These are phyloP conservation scores for Liopterus haemorrhoidalis DNA, from an alignment of 2,888 invertebrate species.

Conservation along the genomic window DNA sequence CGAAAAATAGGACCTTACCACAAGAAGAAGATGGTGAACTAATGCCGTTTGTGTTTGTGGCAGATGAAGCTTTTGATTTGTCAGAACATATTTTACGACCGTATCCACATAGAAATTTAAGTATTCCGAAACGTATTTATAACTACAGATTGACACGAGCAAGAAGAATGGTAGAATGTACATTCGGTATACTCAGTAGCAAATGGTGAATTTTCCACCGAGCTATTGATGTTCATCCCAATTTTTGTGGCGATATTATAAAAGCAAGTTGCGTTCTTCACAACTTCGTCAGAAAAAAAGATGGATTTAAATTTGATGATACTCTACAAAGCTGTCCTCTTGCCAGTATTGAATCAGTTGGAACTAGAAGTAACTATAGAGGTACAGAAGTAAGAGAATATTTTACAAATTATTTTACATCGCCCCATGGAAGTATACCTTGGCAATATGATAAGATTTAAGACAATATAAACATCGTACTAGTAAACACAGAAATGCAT, in stretches of 20 bases:
- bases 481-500: too few relatives aligned
- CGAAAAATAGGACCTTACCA: constrained; percentile 22
- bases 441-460: constrained; percentile 26
- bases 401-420: constrained; percentile 30
- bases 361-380: constrained; percentile 17
- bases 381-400: constrained; percentile 25
- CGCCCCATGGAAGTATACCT: constrained; percentile 26
- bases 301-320: constrained; percentile 21
- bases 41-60: constrained; percentile 24
- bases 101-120: constrained; percentile 12
- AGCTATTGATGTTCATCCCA: constrained; percentile 33
- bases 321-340: constrained; percentile 12
- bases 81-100: constrained; percentile 19
- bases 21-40: constrained; percentile 9
- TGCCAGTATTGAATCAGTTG: constrained; percentile 8
- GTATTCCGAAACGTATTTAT: constrained; percentile 21
- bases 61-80: constrained; percentile 24
- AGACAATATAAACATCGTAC: too few relatives aligned
- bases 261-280: constrained; percentile 34
- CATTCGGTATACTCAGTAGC: constrained; percentile 29
- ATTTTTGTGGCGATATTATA: constrained; percentile 33
- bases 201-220: constrained; percentile 39
- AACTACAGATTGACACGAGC: constrained; percentile 26
- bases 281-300: constrained; percentile 25
- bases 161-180: constrained; percentile 23